Percentiles rank a stretch among this genome's conserved stretches.
Conservation (phyloP, 2,113 vertebrate genomes). For the Tautogolabrus adspersus region DNA sequence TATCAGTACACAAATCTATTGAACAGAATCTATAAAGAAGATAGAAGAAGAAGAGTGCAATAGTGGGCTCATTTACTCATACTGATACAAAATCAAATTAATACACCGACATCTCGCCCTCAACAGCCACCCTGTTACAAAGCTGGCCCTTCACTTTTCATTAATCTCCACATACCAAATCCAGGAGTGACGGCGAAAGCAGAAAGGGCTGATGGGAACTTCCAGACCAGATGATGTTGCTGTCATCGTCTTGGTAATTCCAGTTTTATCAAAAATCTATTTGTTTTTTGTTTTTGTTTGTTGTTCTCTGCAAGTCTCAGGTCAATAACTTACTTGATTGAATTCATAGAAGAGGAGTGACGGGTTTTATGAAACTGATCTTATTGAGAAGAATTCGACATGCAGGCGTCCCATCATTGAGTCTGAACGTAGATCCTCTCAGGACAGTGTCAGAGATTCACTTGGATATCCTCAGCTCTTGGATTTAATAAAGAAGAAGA, state of each 20-base stretch:
- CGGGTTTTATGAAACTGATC: conserved; percentile 20
- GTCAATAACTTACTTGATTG: conserved; percentile 57
- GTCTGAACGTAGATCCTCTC: background rate
- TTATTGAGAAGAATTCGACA: background rate
- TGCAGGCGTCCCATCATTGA: conserved; percentile 6
- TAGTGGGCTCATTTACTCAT: background rate
- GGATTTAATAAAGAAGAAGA: conserved; percentile 11
- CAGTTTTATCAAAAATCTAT: conserved; percentile 13
- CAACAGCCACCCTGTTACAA: background rate
- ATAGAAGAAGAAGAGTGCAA: too few relatives aligned
- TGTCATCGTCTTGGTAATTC: conserved; percentile 22
- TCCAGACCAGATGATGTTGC: conserved; percentile 37
- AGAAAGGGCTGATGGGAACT: conserved; percentile 51
- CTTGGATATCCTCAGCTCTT: background rate
- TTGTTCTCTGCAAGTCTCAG: conserved; percentile 40
- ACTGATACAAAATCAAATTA: background rate
- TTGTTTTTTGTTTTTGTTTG: conserved; percentile 29
- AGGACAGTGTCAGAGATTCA: background rate
- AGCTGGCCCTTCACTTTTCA: background rate
- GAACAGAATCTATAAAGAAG: too few relatives aligned
- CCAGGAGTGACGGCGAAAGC: conserved; percentile 56
- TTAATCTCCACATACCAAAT: conserved; percentile 56
- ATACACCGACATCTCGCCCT: background rate
- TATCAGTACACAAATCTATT: too few relatives aligned
- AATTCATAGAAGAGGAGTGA: conserved; percentile 42